A percentile compares a stretch with the other conserved stretches of the same genome.
phyloP scores from a whole-genome alignment of 2,797 vertebrate genomes.

The Centropyge bicolor region DNA sequence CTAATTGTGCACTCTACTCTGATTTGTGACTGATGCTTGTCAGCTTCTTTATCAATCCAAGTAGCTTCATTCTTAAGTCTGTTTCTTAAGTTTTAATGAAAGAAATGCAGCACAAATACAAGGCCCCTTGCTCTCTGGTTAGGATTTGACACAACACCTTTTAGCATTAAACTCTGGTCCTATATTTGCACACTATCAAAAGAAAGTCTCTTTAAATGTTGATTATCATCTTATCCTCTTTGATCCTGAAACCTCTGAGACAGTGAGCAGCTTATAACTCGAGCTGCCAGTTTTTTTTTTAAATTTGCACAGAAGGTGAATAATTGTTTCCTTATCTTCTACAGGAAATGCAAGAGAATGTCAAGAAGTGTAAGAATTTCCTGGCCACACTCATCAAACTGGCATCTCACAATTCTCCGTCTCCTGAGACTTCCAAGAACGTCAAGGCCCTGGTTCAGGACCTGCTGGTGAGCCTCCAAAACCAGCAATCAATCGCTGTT shows the following conservation, averaged over 20 bases:
- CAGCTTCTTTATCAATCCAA: constrained; percentile 16
- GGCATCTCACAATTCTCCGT: constrained; percentile 91
- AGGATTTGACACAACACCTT: not conserved
- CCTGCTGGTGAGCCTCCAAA: constrained; percentile 86
- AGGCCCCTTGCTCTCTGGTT: not conserved
- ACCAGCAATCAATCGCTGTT: not conserved
- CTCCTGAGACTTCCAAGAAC: constrained; percentile 90
- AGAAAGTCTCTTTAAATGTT: not conserved
- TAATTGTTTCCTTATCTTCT: constrained; percentile 23
- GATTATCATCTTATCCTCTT: not conserved
- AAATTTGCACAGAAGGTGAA: not conserved
- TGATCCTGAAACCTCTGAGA: not conserved
- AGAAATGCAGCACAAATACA: not conserved
- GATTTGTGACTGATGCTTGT: constrained; percentile 38
- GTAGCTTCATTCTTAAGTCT: not conserved
- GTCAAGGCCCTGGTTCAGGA: constrained; percentile 92
- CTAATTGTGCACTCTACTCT: constrained; percentile 17
- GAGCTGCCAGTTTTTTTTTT: not conserved
- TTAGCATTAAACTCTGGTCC: not conserved
- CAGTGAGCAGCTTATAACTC: not conserved
- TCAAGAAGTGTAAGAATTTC: constrained; percentile 94
- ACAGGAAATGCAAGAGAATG: constrained; percentile 94
- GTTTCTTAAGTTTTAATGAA: not conserved
- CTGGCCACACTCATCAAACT: constrained; percentile 92
- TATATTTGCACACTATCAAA: not conserved